Base-by-base conservation (phyloP, 1,140 invertebrate genomes). In the Cyclina sinensis region DNA sequence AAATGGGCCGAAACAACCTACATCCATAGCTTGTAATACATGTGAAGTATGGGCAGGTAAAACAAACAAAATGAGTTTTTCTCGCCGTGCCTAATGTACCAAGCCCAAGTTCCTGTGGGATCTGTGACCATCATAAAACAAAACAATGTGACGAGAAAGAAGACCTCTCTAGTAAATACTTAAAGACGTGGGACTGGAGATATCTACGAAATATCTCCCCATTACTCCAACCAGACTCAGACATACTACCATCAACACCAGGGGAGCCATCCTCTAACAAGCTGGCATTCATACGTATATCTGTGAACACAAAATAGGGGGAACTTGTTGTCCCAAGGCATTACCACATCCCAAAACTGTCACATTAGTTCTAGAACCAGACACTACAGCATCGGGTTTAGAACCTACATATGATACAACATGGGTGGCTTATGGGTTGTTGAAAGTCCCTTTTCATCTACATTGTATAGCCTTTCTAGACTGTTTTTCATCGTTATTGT, bases 281-380 rank as follows among this genome's bases (percentile, higher is more conserved):
- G 3, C 79, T 70, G 39, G 35, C 27, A 18, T 70, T 62, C 74
- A 87, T 87, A 46, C 46, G 16, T 37, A 54, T 54, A 14, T 74
- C 73, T 87, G 94, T 94, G 78, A 95, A 96, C 30, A 95, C 74
- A 59, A 95, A 94, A 91, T 94, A 94, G 24, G 95, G 92, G 11
- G 94, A 93, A 70, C 95, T 92, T 35, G 82, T 92, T 46, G 82
- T 93, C 94, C 92, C 93, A 95, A 12, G 57, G 59, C 21, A 62
- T 62, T 62, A 7, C 59, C 59, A 62, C 59, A 62, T 5, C 59
- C 59, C n/a, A 62, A 11, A 11, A 62, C 59, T 24, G 59, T 62
- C 5, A 62, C 59, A 62, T 62, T 62, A 7, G n/a, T 21, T 30
- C 59, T 62, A 62, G 5, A 9, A 7, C 9, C 59, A 24, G 59